phyloP scores from a whole-genome alignment of 2,797 vertebrate genomes.

The Saxicola maurus region DNA sequence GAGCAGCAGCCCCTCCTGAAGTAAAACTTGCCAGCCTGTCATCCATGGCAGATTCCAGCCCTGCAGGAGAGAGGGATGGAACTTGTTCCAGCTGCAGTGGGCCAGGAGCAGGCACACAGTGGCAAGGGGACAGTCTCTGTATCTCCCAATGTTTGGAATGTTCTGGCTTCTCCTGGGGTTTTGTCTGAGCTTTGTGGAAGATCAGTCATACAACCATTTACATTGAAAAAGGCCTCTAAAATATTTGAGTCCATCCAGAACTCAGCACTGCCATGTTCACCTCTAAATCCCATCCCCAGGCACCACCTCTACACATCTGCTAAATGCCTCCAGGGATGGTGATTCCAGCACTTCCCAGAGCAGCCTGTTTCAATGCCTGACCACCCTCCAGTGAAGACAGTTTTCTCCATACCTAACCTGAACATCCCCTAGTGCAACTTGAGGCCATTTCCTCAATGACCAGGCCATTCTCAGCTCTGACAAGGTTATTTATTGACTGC shows the following conservation, averaged over 20 bases:
- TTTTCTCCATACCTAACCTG: background rate
- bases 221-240: background rate
- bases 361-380: background rate
- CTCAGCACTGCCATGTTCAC: background rate
- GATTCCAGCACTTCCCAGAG: background rate
- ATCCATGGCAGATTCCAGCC: fast-evolving
- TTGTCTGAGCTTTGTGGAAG: background rate
- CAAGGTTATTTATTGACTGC: background rate
- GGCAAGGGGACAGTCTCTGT: background rate
- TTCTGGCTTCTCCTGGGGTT: background rate
- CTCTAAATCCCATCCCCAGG: background rate
- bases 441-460: background rate
- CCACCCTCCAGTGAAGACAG: background rate
- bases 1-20: background rate
- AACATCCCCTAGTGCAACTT: background rate
- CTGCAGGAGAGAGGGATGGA: background rate
- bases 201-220: fast-evolving
- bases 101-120: background rate
- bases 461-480: background rate
- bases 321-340: background rate
- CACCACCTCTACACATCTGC: too few relatives aligned
- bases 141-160: fast-evolving
- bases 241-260: background rate
- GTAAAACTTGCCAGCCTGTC: background rate
- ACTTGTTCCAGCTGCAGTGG: background rate